Percentiles rank a stretch among this genome's conserved stretches.
phyloP scores from a whole-genome alignment of 23 tunicate genomes.

The Diplosoma virens region DNA sequence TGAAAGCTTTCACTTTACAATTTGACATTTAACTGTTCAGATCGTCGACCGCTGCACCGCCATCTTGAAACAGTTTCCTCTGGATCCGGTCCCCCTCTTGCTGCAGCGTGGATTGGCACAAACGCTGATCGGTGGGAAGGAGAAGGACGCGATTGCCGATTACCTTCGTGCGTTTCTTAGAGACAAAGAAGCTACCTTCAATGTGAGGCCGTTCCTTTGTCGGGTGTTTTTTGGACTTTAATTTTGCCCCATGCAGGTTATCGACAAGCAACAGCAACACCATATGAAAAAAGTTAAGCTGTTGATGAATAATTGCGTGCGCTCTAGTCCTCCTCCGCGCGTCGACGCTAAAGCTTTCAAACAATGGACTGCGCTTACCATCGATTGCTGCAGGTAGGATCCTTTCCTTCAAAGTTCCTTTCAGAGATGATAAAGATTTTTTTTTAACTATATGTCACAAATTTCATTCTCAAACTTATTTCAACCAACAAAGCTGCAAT shows the following conservation, averaged over 20 bases:
- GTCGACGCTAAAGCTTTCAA: conserved; percentile 43
- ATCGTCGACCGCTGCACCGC: conserved; percentile 70
- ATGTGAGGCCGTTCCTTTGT: conserved; percentile 16
- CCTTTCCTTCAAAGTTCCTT: not conserved
- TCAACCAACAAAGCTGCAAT: not conserved
- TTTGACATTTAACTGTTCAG: too few species aligned
- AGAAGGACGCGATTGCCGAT: conserved; percentile 72
- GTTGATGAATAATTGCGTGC: conserved; percentile 48
- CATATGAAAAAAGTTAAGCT: conserved; percentile 31
- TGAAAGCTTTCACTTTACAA: too few species aligned
- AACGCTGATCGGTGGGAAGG: conserved; percentile 47
- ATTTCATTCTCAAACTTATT: too few species aligned
- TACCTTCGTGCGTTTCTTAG: conserved; percentile 75
- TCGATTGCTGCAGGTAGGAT: conserved; percentile 82
- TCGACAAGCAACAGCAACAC: conserved; percentile 41
- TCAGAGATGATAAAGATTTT: not conserved
- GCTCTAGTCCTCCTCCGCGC: conserved; percentile 48
- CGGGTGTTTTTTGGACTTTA: not conserved
- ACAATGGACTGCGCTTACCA: conserved; percentile 72
- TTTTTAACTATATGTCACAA: too few species aligned
- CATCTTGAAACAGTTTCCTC: conserved; percentile 41
- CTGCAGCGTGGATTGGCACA: conserved; percentile 67
- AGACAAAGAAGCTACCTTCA: conserved; percentile 65
- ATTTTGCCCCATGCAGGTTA: conserved; percentile 14
- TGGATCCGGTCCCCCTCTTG: conserved; percentile 52